These are phyloP conservation scores for Drosophila cardini DNA, from an alignment of 1,140 invertebrate genomes.

Conservation along the genomic window DNA sequence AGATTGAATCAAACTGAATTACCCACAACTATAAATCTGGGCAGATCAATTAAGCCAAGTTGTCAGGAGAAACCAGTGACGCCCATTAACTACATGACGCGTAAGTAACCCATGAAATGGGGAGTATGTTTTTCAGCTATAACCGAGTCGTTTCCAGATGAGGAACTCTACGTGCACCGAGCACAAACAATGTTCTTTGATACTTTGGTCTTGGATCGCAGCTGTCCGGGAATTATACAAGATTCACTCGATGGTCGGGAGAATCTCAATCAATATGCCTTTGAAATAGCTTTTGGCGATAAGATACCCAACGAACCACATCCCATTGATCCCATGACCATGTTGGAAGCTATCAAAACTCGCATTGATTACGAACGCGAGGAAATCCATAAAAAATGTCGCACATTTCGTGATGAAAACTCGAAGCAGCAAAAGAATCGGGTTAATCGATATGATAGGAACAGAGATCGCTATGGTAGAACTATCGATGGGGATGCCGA, in stretches of 20 bases:
- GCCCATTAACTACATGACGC: not conserved
- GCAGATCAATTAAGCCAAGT: not conserved
- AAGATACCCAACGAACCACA: constrained; percentile 41
- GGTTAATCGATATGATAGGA: not conserved
- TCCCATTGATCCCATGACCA: constrained; percentile 66
- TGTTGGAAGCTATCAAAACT: constrained; percentile 70
- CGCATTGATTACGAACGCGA: constrained; percentile 65
- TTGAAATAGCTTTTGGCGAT: constrained; percentile 56
- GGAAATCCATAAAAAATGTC: constrained; percentile 33
- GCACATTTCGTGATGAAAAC: not conserved
- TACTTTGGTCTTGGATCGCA: constrained; percentile 57
- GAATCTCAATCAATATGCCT: constrained; percentile 63
- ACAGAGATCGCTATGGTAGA: not conserved
- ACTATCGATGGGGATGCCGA: not conserved
- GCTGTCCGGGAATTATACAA: constrained; percentile 65
- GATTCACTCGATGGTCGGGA: constrained; percentile 48
- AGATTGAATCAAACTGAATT: not conserved
- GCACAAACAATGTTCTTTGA: constrained; percentile 45
- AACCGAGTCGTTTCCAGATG: constrained; percentile 6
- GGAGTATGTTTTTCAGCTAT: not conserved
- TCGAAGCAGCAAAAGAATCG: not conserved
- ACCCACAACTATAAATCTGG: not conserved
- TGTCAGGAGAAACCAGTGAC: not conserved
- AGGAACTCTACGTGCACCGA: constrained; percentile 42
- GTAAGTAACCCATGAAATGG: constrained; percentile 15